Base-by-base conservation (phyloP, 35 echinoderm and acorn worm genomes). In the Ophioderma brevispina region DNA sequence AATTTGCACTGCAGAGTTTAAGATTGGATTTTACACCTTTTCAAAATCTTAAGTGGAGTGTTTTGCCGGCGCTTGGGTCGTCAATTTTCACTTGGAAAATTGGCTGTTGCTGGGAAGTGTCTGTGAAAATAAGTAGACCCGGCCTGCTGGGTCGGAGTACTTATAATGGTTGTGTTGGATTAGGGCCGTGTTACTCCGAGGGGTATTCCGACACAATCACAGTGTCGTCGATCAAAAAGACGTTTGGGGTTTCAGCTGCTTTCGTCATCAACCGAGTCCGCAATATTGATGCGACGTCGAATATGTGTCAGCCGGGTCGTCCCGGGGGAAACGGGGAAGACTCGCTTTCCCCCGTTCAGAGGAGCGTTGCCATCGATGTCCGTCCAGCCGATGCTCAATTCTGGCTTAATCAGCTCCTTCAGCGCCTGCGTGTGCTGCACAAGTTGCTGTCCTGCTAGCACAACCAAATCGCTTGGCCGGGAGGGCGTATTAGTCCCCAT, bases 391-490 rank as follows among this genome's bases (percentile, higher is more conserved):
- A 59, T 21, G 36, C 83, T 64, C 34, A 64, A 49, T 55, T 64
- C 37, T 21, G 80, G 37, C 42, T 82, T 37, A 38, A 38, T 82
- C n/a, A 82, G 63, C 32, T 86, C 90, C 76, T 91, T 64, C 5
- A 91, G 76, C 13, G 64, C 76, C 33, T 36, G 43, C 33, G 84
- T 59, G 81, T 84, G 32, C 25, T 84, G 83, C 1, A 85, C 37
- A 19, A 91, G 90, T 40, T 91, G 90, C 35, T 83, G 64, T 31
- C 90, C 82, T 31, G 90, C 90, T 0, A 91, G 82, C 5, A 63
- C 42, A 31, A 91, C 90, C 31, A 91, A 35, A 64, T 91, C 81
- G 23, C 75, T 91, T 39, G 90, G 90, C 0, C 90, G 90, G 19
- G 39, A 50, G 33, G 90, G 75, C 30, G 64, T 83, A 5, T n/a